phyloP scores from a whole-genome alignment of 2,113 vertebrate species.

The Erythrocercus mccallii region DNA sequence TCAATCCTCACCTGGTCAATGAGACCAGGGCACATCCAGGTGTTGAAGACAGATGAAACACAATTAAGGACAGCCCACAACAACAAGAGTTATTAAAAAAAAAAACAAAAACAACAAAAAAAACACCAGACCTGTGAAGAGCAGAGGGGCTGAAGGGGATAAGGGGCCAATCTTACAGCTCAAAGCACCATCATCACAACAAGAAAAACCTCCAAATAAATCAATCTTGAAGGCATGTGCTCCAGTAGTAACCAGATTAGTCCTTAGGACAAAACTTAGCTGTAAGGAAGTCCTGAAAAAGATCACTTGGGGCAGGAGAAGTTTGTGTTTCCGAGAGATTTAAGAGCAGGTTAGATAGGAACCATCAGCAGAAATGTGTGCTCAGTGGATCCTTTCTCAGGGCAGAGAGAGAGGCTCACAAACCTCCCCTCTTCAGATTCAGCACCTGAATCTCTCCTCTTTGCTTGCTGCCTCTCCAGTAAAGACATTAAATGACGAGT shows the following conservation, averaged over 20 bases:
- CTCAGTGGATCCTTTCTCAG: background rate
- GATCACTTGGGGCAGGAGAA: background rate
- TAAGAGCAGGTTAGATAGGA: background rate
- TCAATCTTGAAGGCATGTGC: background rate
- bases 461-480: background rate
- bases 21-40: background rate
- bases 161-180: background rate
- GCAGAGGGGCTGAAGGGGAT: background rate
- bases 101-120: background rate
- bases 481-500: accelerated
- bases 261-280: background rate
- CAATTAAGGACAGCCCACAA: background rate
- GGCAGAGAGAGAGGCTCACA: background rate
- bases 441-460: background rate
- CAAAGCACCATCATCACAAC: background rate
- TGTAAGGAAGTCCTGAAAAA: background rate
- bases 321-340: background rate
- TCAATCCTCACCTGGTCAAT: background rate
- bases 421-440: background rate
- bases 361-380: background rate
- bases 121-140: background rate
- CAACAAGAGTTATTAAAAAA: background rate
- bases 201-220: background rate
- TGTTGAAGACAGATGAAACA: background rate
- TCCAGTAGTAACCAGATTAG: background rate